Base-by-base conservation (phyloP, 2,888 invertebrate species). In the Agrotis exclamationis region DNA sequence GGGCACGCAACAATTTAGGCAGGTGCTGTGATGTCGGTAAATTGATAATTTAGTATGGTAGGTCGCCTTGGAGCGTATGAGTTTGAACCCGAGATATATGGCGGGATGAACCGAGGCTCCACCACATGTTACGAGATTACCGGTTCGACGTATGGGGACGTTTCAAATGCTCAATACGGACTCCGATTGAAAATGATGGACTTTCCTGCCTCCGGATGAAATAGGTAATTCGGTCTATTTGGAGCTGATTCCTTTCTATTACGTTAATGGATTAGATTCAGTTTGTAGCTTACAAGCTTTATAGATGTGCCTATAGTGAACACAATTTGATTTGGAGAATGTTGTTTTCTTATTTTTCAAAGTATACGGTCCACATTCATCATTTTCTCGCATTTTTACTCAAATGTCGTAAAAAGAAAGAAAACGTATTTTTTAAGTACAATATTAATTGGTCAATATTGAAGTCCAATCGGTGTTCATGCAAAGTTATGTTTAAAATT, bases 1-100 rank as follows among this genome's bases (percentile, higher is more conserved):
- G 77, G 83, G 84, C 93, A 93, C 93, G 93, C 91, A 90, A 89
- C 93, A 90, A 91, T 93, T 90, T 91, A 85, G 88, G 86, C 89
- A 91, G 90, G 91, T 91, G 89, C 82, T 86, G 85, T 79, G 83
- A 85, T 89, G 88, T 86, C 82, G 85, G 85, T 87, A 89, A 88
- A 90, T 89, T 89, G 89, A 89, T 90, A 91, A 90, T 91, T 87
- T 89, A 91, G 85, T 87, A 68, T 76, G 74, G 77, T 71, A 81
- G 81, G 70, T 54, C 72, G 75, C 80, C 79, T 79, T 73, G 63
- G 58, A 76, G 69, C 77, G 76, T 84, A 80, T 82, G 79, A 83
- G 80, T 84, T 74, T 77, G 74, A 79, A 82, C 66, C 82, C 75
- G 84, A 90, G 91, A 92, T 92, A 91, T 92, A 93, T 91, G 71